Evolutionary conservation across 2,113 vertebrate genomes (phyloP), one percentile per base, ranked within the genome.

Genomic region (Cryptomyrus ogoouensis): DNA sequence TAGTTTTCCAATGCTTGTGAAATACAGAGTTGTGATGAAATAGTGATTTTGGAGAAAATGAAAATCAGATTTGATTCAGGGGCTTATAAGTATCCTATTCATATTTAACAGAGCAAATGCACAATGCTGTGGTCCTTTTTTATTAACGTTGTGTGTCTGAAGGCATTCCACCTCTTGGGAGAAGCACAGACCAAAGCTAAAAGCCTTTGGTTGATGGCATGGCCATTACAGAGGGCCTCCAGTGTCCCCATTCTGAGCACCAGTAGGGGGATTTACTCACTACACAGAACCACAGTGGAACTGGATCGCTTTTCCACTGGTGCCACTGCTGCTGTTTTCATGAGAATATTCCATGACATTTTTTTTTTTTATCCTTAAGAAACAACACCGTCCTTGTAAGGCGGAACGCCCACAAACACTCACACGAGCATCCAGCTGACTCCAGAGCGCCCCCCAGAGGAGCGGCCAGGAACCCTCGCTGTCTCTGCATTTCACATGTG

Each of bases 1-100:
- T 84, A 91, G 89, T 91, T 89, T 87, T 77, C 83, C 88, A 80
- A 91, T 90, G 58, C 86, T 90, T 87, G 90, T 15, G 88, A 93
- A 93, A 93, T 91, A 91, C 92, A 90, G 90, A 91, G 91, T 89
- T 24, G 50, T 46, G 49, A 88, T 93, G 92, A 91, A 93, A 46
- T 47, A 47, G n/a, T n/a, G 15, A 50, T 89, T 89, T 90, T 93
- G 92, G 87, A 90, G 91, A 93, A 90, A 89, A 93, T 89, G 89
- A 87, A 91, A 94, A 93, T 92, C 90, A 90, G 91, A 91, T 89
- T 91, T 86, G 91, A 92, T 62, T 87, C 27, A 12, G 24, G 31
- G 17, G 5, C 39, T 83, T 83, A 58, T 88, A 56, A 88, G 87
- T 8, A 31, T 17, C 84, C n/a, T 21, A 52, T 53, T 70, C 62